These are phyloP conservation scores for Mastigias papua DNA, from an alignment of 30 jellyfish, hydroid and myxozoan genomes.

Conservation along the genomic window DNA sequence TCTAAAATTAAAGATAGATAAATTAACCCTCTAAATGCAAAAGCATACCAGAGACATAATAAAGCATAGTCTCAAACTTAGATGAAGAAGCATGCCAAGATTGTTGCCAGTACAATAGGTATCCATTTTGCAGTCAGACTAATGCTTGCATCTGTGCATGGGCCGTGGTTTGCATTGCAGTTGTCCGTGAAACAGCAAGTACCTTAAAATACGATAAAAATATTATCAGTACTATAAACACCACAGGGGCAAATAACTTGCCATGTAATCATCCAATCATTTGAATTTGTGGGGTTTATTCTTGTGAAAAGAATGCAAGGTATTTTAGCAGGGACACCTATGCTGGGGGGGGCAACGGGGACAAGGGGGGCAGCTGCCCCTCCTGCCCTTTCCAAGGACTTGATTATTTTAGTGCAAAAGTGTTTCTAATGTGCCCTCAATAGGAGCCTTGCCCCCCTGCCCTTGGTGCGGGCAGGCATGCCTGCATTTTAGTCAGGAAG, in stretches of 20 bases:
- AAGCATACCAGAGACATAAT: neutral
- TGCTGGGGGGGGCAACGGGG: too few relatives aligned
- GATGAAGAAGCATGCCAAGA: neutral
- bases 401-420: too few relatives aligned
- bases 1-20: neutral
- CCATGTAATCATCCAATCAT: neutral
- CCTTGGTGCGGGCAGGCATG: too few relatives aligned
- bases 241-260: neutral
- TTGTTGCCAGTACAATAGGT: neutral
- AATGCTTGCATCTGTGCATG: conserved; percentile 34
- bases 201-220: conserved; percentile 5
- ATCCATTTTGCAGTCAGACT: neutral
- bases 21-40: neutral
- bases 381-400: too few relatives aligned
- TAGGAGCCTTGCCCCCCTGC: too few relatives aligned
- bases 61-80: neutral
- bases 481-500: too few relatives aligned
- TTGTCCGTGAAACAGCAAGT: conserved; percentile 34
- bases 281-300: too few relatives aligned
- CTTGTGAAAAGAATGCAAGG: neutral
- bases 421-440: too few relatives aligned
- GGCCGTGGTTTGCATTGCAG: conserved; percentile 41
- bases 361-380: too few relatives aligned
- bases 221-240: neutral
- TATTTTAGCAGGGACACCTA: neutral